These are phyloP conservation scores for Opisthocomus hoazin DNA, from an alignment of 2,113 vertebrate species.

Conservation along the genomic window DNA sequence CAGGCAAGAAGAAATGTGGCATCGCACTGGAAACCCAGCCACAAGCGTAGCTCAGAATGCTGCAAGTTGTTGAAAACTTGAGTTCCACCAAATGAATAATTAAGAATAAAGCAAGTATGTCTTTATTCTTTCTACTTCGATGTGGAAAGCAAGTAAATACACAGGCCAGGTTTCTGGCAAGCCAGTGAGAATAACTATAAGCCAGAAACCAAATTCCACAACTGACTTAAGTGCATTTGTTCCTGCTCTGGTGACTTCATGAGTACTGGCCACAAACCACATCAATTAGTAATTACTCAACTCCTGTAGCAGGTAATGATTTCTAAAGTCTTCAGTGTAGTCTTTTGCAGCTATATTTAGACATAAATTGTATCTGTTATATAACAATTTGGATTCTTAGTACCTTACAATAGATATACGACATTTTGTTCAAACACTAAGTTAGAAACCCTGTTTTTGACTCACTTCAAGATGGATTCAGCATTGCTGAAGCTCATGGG, in stretches of 20 bases:
- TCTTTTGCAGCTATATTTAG: background rate
- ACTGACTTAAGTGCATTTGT: background rate
- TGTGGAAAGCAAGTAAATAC: background rate
- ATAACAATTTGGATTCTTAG: background rate
- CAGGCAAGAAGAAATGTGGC: background rate
- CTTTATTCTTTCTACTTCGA: background rate
- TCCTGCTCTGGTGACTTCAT: background rate
- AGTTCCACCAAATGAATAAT: background rate
- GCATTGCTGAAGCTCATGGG: background rate
- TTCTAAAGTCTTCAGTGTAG: background rate
- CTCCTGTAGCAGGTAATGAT: background rate
- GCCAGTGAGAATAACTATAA: background rate
- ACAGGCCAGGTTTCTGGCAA: background rate
- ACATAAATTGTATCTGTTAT: background rate
- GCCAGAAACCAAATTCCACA: background rate
- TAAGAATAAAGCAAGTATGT: background rate
- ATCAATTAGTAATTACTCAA: background rate
- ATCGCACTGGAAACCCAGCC: background rate
- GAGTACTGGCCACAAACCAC: background rate
- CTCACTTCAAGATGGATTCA: background rate
- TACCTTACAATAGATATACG: background rate
- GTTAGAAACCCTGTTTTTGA: background rate
- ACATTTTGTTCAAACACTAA: background rate
- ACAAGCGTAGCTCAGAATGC: background rate
- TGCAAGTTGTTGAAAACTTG: background rate